phyloP scores from a whole-genome alignment of 2,888 invertebrate genomes.

The Geotrupes spiniger region DNA sequence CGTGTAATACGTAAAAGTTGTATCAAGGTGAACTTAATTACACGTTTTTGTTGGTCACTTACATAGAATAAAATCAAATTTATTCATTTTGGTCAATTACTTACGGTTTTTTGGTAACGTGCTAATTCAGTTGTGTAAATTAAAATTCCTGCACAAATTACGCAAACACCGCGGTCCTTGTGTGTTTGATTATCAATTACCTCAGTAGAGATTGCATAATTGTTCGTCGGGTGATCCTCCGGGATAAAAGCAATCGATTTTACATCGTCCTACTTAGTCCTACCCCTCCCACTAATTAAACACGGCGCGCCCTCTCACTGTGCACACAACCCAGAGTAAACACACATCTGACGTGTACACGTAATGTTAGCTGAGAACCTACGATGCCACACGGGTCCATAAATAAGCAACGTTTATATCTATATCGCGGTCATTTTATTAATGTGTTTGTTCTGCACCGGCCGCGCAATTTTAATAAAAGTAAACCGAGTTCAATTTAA shows the following conservation, averaged over 20 bases:
- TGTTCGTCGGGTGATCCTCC: slow-evolving; percentile 55
- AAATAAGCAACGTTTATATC: slow-evolving; percentile 6
- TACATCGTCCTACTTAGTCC: slow-evolving; percentile 41
- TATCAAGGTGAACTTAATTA: too few relatives aligned
- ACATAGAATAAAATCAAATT: too few relatives aligned
- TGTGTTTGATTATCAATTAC: slow-evolving; percentile 59
- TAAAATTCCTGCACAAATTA: too few relatives aligned
- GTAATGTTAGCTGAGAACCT: slow-evolving; percentile 17
- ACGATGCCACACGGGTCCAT: slow-evolving; percentile 3
- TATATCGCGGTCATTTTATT: not conserved
- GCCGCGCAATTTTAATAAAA: too few relatives aligned
- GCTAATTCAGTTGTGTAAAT: too few relatives aligned
- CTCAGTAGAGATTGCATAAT: slow-evolving; percentile 59
- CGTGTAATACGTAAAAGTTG: too few relatives aligned
- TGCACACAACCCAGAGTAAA: slow-evolving; percentile 18
- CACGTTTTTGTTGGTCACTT: too few relatives aligned
- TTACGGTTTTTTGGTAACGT: too few relatives aligned
- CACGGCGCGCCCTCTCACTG: slow-evolving; percentile 28
- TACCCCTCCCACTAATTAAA: slow-evolving; percentile 42
- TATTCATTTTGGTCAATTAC: too few relatives aligned
- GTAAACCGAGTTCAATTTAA: too few relatives aligned
- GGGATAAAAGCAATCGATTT: slow-evolving; percentile 47
- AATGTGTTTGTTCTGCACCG: too few relatives aligned
- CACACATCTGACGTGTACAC: slow-evolving; percentile 20
- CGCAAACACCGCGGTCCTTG: slow-evolving; percentile 24